Evolutionary conservation across 2,888 invertebrate genomes (phyloP).

Genomic region (Spialia ferax): DNA sequence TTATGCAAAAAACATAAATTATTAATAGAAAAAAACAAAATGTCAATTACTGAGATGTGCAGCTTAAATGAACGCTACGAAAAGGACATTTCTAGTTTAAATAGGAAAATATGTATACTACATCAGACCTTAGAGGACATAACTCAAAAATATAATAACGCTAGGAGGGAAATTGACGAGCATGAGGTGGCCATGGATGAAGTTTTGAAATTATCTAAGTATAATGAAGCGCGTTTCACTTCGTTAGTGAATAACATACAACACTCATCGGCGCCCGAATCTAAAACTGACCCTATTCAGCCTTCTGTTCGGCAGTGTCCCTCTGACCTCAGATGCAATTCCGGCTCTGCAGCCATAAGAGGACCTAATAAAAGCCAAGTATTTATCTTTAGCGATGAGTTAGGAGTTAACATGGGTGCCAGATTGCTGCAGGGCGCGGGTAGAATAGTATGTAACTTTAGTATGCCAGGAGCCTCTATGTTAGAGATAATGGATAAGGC

Average conservation of each 20-base stretch:
- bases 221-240: background rate
- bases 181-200: slow-evolving; percentile 9
- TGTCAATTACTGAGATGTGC: background rate
- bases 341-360: slow-evolving; percentile 3
- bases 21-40: slow-evolving; percentile 5
- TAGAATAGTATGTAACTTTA: no score
- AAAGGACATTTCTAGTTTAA: background rate
- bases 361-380: background rate
- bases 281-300: background rate
- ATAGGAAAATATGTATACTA: background rate
- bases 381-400: background rate
- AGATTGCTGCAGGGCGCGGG: background rate
- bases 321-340: background rate
- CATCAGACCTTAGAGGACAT: slow-evolving; percentile 1
- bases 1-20: slow-evolving; percentile 3
- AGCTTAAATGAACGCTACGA: background rate
- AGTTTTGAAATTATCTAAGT: background rate
- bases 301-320: background rate
- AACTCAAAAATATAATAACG: background rate
- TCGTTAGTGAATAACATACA: background rate
- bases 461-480: no score
- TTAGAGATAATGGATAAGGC: no score
- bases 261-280: background rate
- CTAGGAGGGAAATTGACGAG: background rate
- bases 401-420: background rate